A percentile compares a stretch with the other conserved stretches of the same genome.
These are phyloP conservation scores for Noturus placidus DNA, from an alignment of 2,113 vertebrate species.

Conservation along the genomic window DNA sequence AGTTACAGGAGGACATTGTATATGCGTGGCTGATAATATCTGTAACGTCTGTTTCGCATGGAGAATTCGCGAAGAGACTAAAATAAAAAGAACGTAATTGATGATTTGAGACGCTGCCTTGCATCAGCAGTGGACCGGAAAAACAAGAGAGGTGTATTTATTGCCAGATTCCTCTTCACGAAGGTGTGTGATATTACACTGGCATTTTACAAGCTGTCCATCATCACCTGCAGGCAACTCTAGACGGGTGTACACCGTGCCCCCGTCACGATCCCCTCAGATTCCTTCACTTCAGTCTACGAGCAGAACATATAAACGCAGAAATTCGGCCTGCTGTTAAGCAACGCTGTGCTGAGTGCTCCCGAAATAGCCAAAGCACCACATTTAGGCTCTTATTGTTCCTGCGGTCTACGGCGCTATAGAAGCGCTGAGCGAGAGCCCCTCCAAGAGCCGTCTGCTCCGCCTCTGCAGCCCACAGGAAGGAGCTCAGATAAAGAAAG, in stretches of 20 bases:
- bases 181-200: background rate
- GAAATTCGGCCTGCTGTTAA: background rate
- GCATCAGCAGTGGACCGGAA: background rate
- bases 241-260: background rate
- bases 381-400: constrained; percentile 42
- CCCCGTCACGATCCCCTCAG: background rate
- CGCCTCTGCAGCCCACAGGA: constrained; percentile 38
- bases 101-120: background rate
- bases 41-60: background rate
- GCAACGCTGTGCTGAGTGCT: background rate
- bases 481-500: constrained; percentile 42
- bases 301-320: background rate
- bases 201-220: background rate
- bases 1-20: background rate
- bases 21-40: background rate
- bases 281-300: background rate
- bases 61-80: background rate
- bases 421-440: constrained; percentile 26
- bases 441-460: constrained; percentile 17
- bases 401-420: constrained; percentile 1
- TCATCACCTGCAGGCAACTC: constrained; percentile 13
- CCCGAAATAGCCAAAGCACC: constrained; percentile 34
- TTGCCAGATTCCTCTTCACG: background rate
- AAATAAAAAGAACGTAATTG: background rate
- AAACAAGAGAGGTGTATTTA: background rate